phyloP scores from a whole-genome alignment of 2,113 vertebrate genomes.

The Stomatorhinus ivindoensis region DNA sequence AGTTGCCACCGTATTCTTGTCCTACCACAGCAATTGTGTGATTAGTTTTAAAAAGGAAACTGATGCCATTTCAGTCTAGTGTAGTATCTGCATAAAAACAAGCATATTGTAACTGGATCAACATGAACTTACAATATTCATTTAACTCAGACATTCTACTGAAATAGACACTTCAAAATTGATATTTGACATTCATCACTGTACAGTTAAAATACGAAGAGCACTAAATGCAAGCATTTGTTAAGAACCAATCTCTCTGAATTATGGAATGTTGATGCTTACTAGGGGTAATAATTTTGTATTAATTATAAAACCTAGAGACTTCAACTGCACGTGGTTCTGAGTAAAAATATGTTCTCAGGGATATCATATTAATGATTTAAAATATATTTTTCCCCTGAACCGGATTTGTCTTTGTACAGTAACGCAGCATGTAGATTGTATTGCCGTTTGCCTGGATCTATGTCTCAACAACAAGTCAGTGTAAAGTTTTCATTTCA shows the following conservation, averaged over 20 bases:
- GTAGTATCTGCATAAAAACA: not conserved
- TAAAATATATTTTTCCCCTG: slow-evolving; percentile 25
- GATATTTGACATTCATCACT: not conserved
- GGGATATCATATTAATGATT: slow-evolving; percentile 49
- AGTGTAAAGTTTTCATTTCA: not conserved
- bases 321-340: slow-evolving; percentile 48
- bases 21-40: not conserved
- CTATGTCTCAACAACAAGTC: not conserved
- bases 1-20: not conserved
- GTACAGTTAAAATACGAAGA: too few species aligned
- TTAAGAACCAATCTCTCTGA: not conserved
- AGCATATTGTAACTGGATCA: not conserved
- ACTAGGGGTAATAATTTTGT: slow-evolving; percentile 25
- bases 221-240: not conserved
- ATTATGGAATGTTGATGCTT: slow-evolving; percentile 7
- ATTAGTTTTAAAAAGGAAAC: not conserved
- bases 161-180: not conserved
- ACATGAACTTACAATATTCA: not conserved
- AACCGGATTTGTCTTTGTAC: slow-evolving; percentile 30
- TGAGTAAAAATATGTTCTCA: slow-evolving; percentile 64
- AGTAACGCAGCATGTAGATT: slow-evolving; percentile 10
- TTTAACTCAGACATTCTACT: not conserved
- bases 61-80: not conserved
- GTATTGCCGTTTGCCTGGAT: slow-evolving; percentile 17
- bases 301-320: slow-evolving; percentile 9